These are phyloP conservation scores for Trichogramma evanescens DNA, from an alignment of 2,888 invertebrate species.

Conservation along the genomic window DNA sequence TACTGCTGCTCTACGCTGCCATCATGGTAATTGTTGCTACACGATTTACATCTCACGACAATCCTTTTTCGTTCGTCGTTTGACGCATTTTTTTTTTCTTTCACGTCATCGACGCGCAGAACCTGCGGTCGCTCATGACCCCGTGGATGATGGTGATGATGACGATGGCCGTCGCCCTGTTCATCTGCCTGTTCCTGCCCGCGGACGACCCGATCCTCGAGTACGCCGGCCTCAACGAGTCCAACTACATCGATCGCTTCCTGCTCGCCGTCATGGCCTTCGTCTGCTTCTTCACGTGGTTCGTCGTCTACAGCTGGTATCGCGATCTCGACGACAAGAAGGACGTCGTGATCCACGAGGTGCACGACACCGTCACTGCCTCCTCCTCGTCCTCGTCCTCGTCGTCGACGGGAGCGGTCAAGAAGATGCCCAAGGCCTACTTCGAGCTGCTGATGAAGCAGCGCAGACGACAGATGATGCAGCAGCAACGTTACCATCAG, in stretches of 20 bases:
- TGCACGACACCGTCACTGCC: constrained; percentile 25
- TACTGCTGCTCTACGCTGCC: constrained; percentile 46
- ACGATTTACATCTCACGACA: background rate
- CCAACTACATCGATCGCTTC: constrained; percentile 8
- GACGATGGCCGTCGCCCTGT: constrained; percentile 39
- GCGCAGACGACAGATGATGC: no score
- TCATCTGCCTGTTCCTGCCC: constrained; percentile 42
- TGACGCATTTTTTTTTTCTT: background rate
- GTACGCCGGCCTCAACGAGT: no score
- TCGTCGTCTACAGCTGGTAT: constrained; percentile 47
- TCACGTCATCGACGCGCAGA: constrained; percentile 28
- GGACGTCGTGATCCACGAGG: constrained; percentile 37
- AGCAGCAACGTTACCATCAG: no score
- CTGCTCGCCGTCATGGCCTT: constrained; percentile 31
- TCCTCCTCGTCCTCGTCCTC: no score
- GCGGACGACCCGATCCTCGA: background rate
- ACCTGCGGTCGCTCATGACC: constrained; percentile 44
- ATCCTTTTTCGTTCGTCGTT: no score
- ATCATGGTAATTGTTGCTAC: constrained; percentile 38
- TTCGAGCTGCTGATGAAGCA: no score
- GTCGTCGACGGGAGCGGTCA: no score
- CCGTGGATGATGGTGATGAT: constrained; percentile 48
- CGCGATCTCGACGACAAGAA: constrained; percentile 42
- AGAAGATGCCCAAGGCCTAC: no score
- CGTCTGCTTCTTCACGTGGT: constrained; percentile 42